These are phyloP conservation scores for Erethizon dorsatum DNA, from an alignment of 2,797 vertebrate genomes.

Conservation along the genomic window DNA sequence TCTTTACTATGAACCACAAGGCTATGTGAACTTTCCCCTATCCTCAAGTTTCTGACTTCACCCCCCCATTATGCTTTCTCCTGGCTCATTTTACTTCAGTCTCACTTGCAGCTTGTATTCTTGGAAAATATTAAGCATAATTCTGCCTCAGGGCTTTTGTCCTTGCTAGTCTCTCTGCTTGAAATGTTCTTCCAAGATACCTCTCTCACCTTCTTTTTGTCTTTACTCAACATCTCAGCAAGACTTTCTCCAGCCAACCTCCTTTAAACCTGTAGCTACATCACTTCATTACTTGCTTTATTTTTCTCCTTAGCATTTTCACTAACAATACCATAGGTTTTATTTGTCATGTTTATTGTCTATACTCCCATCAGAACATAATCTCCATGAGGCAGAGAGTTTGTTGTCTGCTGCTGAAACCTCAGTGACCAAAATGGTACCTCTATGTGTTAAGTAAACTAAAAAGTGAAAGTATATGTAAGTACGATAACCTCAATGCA, in stretches of 20 bases:
- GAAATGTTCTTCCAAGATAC: constrained; percentile 11
- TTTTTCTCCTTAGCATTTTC: constrained; percentile 28
- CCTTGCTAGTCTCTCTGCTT: background rate
- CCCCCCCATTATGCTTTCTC: background rate
- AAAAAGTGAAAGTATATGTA: background rate
- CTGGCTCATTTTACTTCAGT: background rate
- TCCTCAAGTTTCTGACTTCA: background rate
- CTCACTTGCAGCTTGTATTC: background rate
- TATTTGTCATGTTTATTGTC: background rate
- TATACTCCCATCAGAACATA: background rate
- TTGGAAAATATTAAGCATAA: constrained; percentile 3
- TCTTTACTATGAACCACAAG: background rate
- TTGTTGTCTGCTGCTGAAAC: constrained; percentile 28
- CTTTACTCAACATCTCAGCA: background rate
- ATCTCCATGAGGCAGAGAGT: background rate
- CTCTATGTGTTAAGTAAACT: background rate
- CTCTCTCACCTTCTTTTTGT: background rate
- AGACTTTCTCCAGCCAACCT: background rate
- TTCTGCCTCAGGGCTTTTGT: background rate
- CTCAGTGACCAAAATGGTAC: background rate
- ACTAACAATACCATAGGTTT: background rate
- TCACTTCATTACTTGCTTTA: background rate
- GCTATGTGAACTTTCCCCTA: background rate
- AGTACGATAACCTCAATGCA: constrained; percentile 4
- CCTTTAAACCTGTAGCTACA: background rate